Conservation (phyloP, 2,888 invertebrate genomes). For the Syrista parreyssii region DNA sequence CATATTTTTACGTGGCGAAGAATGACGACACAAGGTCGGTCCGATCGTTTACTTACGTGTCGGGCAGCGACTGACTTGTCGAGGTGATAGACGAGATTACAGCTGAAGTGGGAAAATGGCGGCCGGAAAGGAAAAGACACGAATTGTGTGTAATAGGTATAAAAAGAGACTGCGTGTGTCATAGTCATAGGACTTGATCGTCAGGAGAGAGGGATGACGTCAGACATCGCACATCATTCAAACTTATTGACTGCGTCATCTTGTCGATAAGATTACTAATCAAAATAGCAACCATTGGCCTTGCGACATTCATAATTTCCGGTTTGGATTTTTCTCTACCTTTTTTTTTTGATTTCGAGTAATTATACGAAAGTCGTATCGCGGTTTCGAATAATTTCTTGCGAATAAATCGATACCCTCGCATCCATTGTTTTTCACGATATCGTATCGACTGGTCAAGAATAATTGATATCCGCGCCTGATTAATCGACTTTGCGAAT, state of each 20-base stretch:
- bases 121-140: neutral
- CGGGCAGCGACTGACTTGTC: neutral
- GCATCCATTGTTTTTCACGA: neutral
- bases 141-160: neutral
- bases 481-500: neutral
- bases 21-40: neutral
- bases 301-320: neutral
- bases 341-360: neutral
- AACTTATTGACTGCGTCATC: neutral
- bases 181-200: neutral
- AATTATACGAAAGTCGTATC: neutral
- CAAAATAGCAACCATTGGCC: neutral
- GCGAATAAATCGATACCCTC: neutral
- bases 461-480: neutral
- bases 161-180: neutral
- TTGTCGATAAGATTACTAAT: neutral
- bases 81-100: neutral
- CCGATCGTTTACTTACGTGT: neutral
- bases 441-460: neutral
- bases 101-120: neutral
- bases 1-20: neutral
- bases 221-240: neutral
- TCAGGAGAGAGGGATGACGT: slow-evolving; percentile 3
- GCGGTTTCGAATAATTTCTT: neutral
- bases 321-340: neutral